Base-by-base conservation (phyloP, 2,888 invertebrate species). In the Dynastes tityus region DNA sequence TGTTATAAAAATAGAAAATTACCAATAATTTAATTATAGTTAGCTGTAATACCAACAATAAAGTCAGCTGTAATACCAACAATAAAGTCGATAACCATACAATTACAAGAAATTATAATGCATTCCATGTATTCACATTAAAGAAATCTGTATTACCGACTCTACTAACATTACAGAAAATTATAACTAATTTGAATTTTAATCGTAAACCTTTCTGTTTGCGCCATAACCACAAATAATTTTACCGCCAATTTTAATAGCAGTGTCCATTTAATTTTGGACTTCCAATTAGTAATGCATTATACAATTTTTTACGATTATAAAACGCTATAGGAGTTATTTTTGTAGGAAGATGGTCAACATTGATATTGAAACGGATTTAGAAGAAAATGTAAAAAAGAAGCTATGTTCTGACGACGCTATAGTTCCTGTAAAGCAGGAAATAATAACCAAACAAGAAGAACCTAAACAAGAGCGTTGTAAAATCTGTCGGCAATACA, bases 401-500 rank as follows among this genome's bases (percentile, higher is more conserved):
- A 78, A 78, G 40, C 53, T 75, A 29, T 75, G 78, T 4, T 49
- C 68, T 0, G 45, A 53, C 6, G 61, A 73, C 11, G 63, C 40
- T 58, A 37, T 37, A 3, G 75, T 53, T 27, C 37, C 74, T 45
- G 6, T 55, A 45, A 64, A 53, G 8, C 13, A 63, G 13, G 70
- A 78, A 13, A 32, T 74, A 63, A 51, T 63, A 13, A 55, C 65
- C 27, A 45, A 67, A 58, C 13, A 58, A 6, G 61, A 27, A 1
- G 74, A 77, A 65, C n/a, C 77, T 11, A 80, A 82, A 75, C 55
- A 75, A 2, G 82, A 82, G 49, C 82, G 84, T 40, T 89, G 89
- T 82, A 79, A 74, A 45, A 83, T 86, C 71, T 89, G 89, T 80
- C 85, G 85, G 80, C 88, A 89, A 80, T 84, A 84, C 76, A 73